Evolutionary conservation across 2,113 vertebrate genomes (phyloP), one percentile per base, ranked within the genome.

Genomic region (Machaerirhynchus nigripectus): DNA sequence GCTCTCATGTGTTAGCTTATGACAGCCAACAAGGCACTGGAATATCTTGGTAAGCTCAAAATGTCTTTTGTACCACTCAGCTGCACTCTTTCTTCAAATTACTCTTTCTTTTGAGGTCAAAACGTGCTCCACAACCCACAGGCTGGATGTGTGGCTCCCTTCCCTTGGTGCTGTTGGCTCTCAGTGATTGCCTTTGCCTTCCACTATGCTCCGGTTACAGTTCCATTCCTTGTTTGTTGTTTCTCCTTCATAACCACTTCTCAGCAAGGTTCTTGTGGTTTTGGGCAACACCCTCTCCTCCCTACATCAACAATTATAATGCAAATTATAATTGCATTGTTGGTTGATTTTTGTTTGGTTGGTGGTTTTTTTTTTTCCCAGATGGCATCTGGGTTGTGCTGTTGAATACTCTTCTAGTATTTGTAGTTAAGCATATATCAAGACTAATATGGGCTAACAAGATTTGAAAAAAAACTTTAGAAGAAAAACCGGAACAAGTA

Each of bases 181-280:
- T 39, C 53, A 5, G 7, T 24, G 53, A 24, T 71, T n/a, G 15
- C 23, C 42, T 11, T 59, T 82, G 15, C 23, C 10, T 59, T 56
- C 33, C 22, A 4, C 26, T 74, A n/a, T 84, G 13, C 22, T 85
- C 47, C 64, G 30, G 30, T 83, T 93, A 35, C 33, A 3, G n/a
- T 37, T 60, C 35, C 0, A 0, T 37, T 81, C 37, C 19, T 69
- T 0, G 0, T 63, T 59, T 15, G 14, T 37, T 59, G 44, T 71
- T 76, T 83, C 44, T 91, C 17, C 26, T 64, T 17, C 0, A 0
- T 35, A 28, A 31, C 56, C 28, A 24, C 12, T 52, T 80, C 23
- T 15, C 50, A 61, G 18, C 22, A 65, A 60, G 21, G 39, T 73
- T 13, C 39, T 31, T 53, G 17, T 74, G 26, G 30, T 77, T 81